A percentile compares a stretch with the other conserved stretches of the same genome.
Conservation (phyloP, 2,113 vertebrate species). For the Perca schrenkii region DNA sequence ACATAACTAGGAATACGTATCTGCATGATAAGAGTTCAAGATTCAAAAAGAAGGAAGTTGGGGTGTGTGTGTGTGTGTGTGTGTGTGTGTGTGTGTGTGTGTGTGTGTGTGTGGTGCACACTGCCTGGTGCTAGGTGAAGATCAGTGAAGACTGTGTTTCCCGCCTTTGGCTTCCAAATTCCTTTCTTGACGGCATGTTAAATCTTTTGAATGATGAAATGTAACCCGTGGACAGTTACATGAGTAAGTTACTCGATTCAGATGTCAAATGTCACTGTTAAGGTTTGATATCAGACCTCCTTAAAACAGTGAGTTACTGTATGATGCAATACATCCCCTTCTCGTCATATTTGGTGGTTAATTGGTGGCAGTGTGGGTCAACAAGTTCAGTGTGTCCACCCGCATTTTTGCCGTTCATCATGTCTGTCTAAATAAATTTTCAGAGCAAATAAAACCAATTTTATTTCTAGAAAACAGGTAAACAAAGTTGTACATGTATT, state of each 20-base stretch:
- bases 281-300: neutral
- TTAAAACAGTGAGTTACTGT: constrained; percentile 10
- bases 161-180: neutral
- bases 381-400: neutral
- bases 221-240: neutral
- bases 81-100: too few relatives aligned
- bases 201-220: neutral
- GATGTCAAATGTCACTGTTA: neutral
- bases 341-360: neutral
- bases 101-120: neutral
- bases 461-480: constrained; percentile 67
- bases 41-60: neutral
- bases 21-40: neutral
- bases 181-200: neutral
- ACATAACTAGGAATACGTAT: neutral
- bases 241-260: neutral
- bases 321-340: neutral
- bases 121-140: neutral
- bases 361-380: neutral
- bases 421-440: constrained; percentile 20
- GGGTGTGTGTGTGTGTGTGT: too few relatives aligned
- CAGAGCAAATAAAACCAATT: constrained; percentile 70
- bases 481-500: constrained; percentile 57
- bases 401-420: neutral
- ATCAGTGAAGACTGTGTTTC: neutral